Evolutionary conservation across 2,888 invertebrate species (phyloP), one percentile per base, ranked within the genome.

Genomic region (Oasisia sp.): DNA sequence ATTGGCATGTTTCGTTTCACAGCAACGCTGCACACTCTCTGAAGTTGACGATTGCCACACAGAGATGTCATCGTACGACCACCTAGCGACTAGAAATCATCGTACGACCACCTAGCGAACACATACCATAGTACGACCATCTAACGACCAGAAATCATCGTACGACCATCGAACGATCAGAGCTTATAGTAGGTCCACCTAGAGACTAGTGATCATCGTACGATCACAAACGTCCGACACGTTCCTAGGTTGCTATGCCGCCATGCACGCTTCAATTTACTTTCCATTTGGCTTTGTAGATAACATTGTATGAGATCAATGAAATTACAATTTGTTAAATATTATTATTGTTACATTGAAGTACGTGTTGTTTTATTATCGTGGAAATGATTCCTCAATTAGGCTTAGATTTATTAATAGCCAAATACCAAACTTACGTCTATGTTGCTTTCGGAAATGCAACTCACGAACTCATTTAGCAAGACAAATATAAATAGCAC

Each of bases 191-290:
- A 56, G 14, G 56, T 9, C 56, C 56, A 56, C 56, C 56, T 56
- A 56, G 56, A 11, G 56, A 9, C 11, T 19, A 56, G 56, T 14
- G 56, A 56, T 19, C 0, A 9, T 14, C 56, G 56, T 56, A 56
- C 56, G 56, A 56, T 11, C 56, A 56, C 56, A 56, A 19, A 74
- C 19, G 7, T 74, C 74, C 19, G 3, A 74, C 0, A 74, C 27
- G n/a, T 7, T 74, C 74, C 19, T 74, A 74, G 27, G 74, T 74
- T 74, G 74, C 74, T 7, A 7, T 27, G 74, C 74, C 74, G 3
- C 19, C 74, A 74, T n/a, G 74, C 74, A 74, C 74, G 74, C 74
- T 74, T 74, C 74, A 74, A n/a, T 74, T 74, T 74, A 74, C 27
- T 27, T 14, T 14, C 19, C 27, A 74, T 74, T 74, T 27, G 74